Evolutionary conservation across 1,140 invertebrate genomes (phyloP).

Genomic region (Xylocopa sonorina): DNA sequence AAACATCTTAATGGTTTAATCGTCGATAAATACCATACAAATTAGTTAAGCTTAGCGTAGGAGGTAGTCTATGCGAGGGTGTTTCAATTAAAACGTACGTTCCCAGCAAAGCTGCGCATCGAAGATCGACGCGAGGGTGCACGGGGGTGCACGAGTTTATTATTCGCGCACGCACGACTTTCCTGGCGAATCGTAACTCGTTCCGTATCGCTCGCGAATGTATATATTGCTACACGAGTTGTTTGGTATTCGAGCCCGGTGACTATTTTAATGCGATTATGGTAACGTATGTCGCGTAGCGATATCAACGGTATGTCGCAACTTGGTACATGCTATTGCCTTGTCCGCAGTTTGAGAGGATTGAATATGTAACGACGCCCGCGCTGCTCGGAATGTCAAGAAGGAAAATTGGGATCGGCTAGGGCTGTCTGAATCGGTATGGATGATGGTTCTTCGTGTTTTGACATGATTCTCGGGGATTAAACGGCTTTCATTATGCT

Average conservation of each 20-base stretch:
- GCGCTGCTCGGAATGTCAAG: slow-evolving; percentile 20
- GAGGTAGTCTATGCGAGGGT: slow-evolving; percentile 40
- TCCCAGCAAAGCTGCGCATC: too few species aligned
- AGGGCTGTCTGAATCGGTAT: not conserved
- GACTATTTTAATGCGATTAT: slow-evolving; percentile 52
- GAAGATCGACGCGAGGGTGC: too few species aligned
- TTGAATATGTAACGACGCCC: slow-evolving; percentile 42
- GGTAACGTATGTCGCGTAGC: slow-evolving; percentile 44
- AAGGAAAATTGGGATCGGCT: slow-evolving; percentile 17
- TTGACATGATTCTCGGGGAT: not conserved
- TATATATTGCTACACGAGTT: slow-evolving; percentile 28
- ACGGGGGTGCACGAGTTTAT: too few species aligned
- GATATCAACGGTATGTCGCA: slow-evolving; percentile 35
- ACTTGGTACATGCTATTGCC: slow-evolving; percentile 28
- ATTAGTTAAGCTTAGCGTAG: slow-evolving; percentile 46
- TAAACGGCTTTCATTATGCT: too few species aligned
- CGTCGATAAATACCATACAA: slow-evolving; percentile 63
- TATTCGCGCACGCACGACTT: not conserved
- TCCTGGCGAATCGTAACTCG: not conserved
- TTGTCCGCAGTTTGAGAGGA: slow-evolving; percentile 35
- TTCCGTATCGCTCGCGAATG: slow-evolving; percentile 6
- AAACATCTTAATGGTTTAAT: slow-evolving; percentile 62
- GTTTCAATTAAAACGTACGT: slow-evolving; percentile 56
- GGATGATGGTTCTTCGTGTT: not conserved
- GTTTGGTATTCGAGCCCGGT: slow-evolving; percentile 15